A percentile compares a stretch with the other conserved stretches of the same genome.
phyloP scores from a whole-genome alignment of 2,888 invertebrate genomes.

The Macrosiphum euphorbiae region DNA sequence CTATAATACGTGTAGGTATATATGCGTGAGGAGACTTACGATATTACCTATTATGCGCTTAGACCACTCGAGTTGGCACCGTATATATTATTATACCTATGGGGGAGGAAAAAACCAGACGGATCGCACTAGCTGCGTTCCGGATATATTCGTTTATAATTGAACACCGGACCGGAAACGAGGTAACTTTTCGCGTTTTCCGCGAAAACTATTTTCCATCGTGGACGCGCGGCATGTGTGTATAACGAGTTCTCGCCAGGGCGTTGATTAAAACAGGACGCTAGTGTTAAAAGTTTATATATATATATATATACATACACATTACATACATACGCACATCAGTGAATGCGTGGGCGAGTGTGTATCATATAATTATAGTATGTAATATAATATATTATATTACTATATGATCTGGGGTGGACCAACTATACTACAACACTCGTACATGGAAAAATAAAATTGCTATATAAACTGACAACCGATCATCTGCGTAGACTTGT shows the following conservation, averaged over 20 bases:
- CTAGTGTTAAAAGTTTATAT: not conserved
- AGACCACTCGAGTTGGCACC: not conserved
- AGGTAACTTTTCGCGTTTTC: constrained; percentile 27
- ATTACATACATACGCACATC: not conserved
- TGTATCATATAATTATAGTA: not conserved
- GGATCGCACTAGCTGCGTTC: not conserved
- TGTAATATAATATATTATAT: not conserved
- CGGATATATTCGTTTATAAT: constrained; percentile 19
- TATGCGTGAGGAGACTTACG: not conserved
- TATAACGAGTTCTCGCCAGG: not conserved
- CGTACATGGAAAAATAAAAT: not conserved
- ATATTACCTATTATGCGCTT: not conserved
- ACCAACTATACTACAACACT: not conserved
- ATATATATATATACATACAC: not conserved
- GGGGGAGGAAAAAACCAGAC: not conserved
- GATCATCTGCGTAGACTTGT: not conserved
- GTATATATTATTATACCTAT: not conserved
- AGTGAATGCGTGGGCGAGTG: not conserved
- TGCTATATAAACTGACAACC: not conserved
- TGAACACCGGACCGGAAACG: not conserved
- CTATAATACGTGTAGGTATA: not conserved
- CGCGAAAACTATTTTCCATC: not conserved
- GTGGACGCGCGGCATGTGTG: not conserved
- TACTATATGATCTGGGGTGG: not conserved
- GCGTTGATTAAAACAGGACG: not conserved